Percentiles rank a stretch among this genome's conserved stretches.
phyloP scores from a whole-genome alignment of 1,140 invertebrate genomes.

The Drosophila bipectinata region DNA sequence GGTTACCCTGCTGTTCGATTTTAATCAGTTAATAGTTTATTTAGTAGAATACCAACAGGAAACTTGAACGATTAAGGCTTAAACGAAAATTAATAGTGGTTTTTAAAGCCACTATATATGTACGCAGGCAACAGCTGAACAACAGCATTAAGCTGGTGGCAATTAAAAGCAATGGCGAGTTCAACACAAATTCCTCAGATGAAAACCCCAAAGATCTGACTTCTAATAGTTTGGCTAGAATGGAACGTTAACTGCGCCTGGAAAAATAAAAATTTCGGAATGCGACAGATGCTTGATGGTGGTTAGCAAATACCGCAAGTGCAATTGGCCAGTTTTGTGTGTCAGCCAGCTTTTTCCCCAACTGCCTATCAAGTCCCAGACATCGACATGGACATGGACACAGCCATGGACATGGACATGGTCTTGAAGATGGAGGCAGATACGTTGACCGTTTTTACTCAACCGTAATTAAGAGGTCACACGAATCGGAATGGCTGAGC shows the following conservation, averaged over 20 bases:
- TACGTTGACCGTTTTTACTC: slow-evolving; percentile 59
- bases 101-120: background rate
- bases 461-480: slow-evolving; percentile 75
- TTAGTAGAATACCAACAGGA: slow-evolving; percentile 49
- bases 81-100: background rate
- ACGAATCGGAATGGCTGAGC: slow-evolving; percentile 30
- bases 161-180: background rate
- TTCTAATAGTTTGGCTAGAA: slow-evolving; percentile 29
- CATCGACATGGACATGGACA: slow-evolving; percentile 3
- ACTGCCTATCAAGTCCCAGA: slow-evolving; percentile 30
- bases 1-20: slow-evolving; percentile 57
- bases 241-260: slow-evolving; percentile 37
- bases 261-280: slow-evolving; percentile 34
- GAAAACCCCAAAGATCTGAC: slow-evolving; percentile 12
- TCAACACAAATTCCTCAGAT: slow-evolving; percentile 18
- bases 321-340: slow-evolving; percentile 38
- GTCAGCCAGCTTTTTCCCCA: slow-evolving; percentile 19
- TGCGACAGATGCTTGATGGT: slow-evolving; percentile 10
- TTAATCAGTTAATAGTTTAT: slow-evolving; percentile 82
- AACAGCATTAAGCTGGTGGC: background rate
- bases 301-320: slow-evolving; percentile 15
- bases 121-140: background rate
- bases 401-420: slow-evolving; percentile 7
- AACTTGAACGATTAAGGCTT: slow-evolving; percentile 16
- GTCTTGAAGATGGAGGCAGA: slow-evolving; percentile 5